These are phyloP conservation scores for Centropus bengalensis DNA, from an alignment of 2,113 vertebrate species.

Conservation along the genomic window DNA sequence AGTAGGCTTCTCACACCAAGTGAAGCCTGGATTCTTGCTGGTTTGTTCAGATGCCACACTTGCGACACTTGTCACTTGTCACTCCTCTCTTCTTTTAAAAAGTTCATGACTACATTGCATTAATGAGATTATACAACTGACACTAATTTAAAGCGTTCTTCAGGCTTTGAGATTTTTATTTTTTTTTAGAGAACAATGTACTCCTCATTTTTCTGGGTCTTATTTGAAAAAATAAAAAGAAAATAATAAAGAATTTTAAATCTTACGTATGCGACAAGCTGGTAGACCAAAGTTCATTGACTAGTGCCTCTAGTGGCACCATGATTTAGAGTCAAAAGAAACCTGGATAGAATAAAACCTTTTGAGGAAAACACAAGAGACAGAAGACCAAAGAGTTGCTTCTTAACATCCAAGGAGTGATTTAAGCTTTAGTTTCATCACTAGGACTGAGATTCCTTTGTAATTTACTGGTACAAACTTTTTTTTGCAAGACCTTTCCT, in stretches of 20 bases:
- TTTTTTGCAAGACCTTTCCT: not conserved
- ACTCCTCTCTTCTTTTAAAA: not conserved
- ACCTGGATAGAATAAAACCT: not conserved
- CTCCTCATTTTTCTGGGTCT: not conserved
- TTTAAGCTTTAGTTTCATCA: not conserved
- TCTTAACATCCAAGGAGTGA: not conserved
- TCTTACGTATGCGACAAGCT: not conserved
- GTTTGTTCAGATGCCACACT: accelerated
- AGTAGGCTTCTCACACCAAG: not conserved
- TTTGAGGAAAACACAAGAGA: not conserved
- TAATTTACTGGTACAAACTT: not conserved
- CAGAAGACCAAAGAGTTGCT: not conserved
- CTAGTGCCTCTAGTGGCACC: not conserved
- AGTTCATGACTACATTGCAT: not conserved
- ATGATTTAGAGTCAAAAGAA: not conserved
- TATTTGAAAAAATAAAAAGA: not conserved
- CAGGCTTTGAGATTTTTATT: not conserved
- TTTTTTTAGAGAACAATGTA: not conserved
- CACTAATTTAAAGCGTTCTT: not conserved
- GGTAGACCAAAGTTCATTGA: not conserved
- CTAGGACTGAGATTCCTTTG: not conserved
- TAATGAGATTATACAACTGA: not conserved
- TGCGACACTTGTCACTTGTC: not conserved
- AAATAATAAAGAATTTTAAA: not conserved
- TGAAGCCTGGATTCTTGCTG: not conserved